These are phyloP conservation scores for Salminus brasiliensis DNA, from an alignment of 2,113 vertebrate species.

Conservation along the genomic window DNA sequence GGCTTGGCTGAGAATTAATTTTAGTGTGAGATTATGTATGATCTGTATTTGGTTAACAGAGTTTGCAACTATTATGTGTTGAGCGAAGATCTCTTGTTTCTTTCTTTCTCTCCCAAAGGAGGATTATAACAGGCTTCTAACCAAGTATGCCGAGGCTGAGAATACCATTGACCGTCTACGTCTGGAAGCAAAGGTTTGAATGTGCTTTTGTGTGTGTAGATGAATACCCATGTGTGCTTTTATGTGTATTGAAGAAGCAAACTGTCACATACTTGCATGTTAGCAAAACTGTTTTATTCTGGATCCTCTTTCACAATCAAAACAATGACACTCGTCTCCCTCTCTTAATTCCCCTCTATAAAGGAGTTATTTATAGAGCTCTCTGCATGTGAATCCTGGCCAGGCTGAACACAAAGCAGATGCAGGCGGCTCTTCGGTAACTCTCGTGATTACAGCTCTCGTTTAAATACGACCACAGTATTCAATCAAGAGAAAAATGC, in stretches of 20 bases:
- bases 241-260: neutral
- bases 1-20: neutral
- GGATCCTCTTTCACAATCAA: neutral
- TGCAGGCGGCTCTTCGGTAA: conserved; percentile 12
- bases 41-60: neutral
- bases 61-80: neutral
- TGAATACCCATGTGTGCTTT: neutral
- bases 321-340: neutral
- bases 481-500: neutral
- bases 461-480: neutral
- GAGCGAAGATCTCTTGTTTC: neutral
- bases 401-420: conserved; percentile 10
- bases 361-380: conserved; percentile 26
- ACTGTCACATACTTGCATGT: no score
- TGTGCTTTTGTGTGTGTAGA: neutral
- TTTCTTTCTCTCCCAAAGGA: conserved; percentile 73
- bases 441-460: conserved; percentile 12
- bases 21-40: neutral
- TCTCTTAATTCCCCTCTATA: conserved; percentile 7
- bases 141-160: conserved; percentile 90
- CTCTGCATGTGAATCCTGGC: conserved; percentile 7
- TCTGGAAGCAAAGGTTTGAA: conserved; percentile 86
- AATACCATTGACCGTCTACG: conserved; percentile 96
- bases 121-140: conserved; percentile 89
- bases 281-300: neutral